A percentile compares a stretch with the other conserved stretches of the same genome.
phyloP scores from a whole-genome alignment of 2,888 invertebrate genomes.

The Melanostoma mellinum region DNA sequence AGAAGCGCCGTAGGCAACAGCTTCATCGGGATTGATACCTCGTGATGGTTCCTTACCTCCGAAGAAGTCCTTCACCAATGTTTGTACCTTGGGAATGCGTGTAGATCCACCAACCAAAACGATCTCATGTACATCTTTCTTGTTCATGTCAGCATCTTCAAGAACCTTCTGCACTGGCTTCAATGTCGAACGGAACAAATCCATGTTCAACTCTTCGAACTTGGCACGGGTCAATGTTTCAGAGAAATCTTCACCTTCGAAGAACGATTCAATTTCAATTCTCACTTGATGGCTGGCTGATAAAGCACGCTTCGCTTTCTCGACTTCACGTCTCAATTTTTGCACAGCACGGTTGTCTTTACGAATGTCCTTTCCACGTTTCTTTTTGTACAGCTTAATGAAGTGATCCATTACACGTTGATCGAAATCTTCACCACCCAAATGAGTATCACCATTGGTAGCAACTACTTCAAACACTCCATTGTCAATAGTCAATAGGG shows the following conservation, averaged over 20 bases:
- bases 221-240: slow-evolving; percentile 99
- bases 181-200: slow-evolving; percentile 93
- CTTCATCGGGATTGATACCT: slow-evolving; percentile 99
- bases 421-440: slow-evolving; percentile 99
- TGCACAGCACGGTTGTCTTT: slow-evolving; percentile 97
- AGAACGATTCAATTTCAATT: slow-evolving; percentile 99
- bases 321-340: slow-evolving; percentile 97
- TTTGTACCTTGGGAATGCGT: slow-evolving; percentile 98
- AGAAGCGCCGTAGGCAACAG: slow-evolving; percentile 99
- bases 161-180: slow-evolving; percentile 97
- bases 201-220: slow-evolving; percentile 99
- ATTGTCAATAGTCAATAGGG: slow-evolving; percentile 98
- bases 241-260: slow-evolving; percentile 98
- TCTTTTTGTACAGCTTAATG: slow-evolving; percentile 98
- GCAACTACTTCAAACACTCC: slow-evolving; percentile 95
- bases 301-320: slow-evolving; percentile 97
- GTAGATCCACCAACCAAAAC: slow-evolving; percentile 99
- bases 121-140: slow-evolving; percentile 98
- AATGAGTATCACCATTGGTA: slow-evolving; percentile 93
- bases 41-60: slow-evolving; percentile 98
- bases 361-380: slow-evolving; percentile 98
- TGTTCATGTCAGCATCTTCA: slow-evolving; percentile 99
- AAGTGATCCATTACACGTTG: slow-evolving; percentile 99
- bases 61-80: slow-evolving; percentile 96
- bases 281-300: slow-evolving; percentile 96